Conservation (phyloP, 2,888 invertebrate genomes). For the Leistus spinibarbis region DNA sequence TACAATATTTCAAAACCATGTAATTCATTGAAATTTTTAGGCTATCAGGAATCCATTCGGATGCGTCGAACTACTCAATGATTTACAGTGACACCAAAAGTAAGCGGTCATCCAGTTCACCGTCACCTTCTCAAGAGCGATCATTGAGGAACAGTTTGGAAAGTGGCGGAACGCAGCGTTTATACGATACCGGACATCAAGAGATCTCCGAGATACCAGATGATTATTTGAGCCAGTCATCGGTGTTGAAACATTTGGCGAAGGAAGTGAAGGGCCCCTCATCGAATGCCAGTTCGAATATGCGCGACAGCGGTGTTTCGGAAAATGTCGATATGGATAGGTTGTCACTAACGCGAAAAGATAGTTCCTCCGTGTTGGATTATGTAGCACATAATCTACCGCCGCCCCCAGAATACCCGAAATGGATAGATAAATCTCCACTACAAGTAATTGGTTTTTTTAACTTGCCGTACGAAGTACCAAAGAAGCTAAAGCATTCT, state of each 20-base stretch:
- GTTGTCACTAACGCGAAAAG: constrained; percentile 45
- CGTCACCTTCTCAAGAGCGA: constrained; percentile 51
- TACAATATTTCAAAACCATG: background rate
- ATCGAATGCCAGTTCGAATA: constrained; percentile 44
- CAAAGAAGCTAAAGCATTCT: too few relatives aligned
- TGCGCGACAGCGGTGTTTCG: constrained; percentile 45
- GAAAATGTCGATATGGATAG: constrained; percentile 46
- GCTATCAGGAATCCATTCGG: constrained; percentile 48
- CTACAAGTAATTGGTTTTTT: constrained; percentile 43
- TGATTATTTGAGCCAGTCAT: constrained; percentile 82
- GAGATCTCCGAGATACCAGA: constrained; percentile 86
- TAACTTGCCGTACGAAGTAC: constrained; percentile 5
- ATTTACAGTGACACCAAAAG: constrained; percentile 49
- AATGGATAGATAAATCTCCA: constrained; percentile 54
- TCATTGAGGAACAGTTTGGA: constrained; percentile 46
- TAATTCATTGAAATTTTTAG: constrained; percentile 34
- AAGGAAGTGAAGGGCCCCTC: constrained; percentile 69
- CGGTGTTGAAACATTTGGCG: constrained; percentile 82
- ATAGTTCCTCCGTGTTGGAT: constrained; percentile 46
- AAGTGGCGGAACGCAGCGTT: constrained; percentile 34
- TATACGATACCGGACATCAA: constrained; percentile 56
- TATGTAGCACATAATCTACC: constrained; percentile 48
- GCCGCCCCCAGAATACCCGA: constrained; percentile 55
- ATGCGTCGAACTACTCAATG: constrained; percentile 47
- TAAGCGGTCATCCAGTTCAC: constrained; percentile 52